phyloP scores from a whole-genome alignment of 1,140 invertebrate species.

The Ceratoteleas bidentatus region DNA sequence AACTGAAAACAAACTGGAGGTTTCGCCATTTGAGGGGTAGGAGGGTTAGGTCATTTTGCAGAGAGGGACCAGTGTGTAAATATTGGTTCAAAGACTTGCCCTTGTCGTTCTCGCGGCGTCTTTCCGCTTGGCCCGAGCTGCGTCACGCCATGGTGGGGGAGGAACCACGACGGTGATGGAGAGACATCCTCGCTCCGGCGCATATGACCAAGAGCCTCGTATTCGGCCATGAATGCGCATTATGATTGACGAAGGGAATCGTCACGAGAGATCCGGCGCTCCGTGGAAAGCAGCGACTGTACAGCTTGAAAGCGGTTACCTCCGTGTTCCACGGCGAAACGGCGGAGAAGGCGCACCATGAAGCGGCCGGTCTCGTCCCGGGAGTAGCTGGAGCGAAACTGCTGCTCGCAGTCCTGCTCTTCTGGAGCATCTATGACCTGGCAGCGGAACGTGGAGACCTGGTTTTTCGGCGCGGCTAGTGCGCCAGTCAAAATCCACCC shows the following conservation, averaged over 20 bases:
- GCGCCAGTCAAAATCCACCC: constrained; percentile 1
- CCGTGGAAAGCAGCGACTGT: neutral
- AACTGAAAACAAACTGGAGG: too few relatives aligned
- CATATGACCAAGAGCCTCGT: neutral
- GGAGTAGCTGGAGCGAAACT: neutral
- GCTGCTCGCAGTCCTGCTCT: neutral
- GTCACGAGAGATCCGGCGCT: neutral
- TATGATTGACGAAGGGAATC: neutral
- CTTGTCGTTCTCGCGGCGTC: neutral
- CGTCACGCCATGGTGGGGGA: neutral
- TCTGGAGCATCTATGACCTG: neutral
- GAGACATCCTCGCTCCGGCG: neutral
- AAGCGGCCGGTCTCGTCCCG: constrained; percentile 8
- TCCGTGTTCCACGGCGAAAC: neutral
- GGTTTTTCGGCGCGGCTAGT: neutral
- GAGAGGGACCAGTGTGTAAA: neutral
- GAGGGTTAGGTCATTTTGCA: neutral
- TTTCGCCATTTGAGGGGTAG: neutral
- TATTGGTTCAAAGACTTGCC: neutral
- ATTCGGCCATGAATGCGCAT: neutral
- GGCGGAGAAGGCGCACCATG: neutral
- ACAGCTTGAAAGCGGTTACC: neutral
- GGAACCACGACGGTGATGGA: neutral
- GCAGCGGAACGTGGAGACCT: neutral
- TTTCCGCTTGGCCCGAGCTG: neutral